Conservation (phyloP, 2,113 vertebrate species). For the Pachyramphus minor region DNA sequence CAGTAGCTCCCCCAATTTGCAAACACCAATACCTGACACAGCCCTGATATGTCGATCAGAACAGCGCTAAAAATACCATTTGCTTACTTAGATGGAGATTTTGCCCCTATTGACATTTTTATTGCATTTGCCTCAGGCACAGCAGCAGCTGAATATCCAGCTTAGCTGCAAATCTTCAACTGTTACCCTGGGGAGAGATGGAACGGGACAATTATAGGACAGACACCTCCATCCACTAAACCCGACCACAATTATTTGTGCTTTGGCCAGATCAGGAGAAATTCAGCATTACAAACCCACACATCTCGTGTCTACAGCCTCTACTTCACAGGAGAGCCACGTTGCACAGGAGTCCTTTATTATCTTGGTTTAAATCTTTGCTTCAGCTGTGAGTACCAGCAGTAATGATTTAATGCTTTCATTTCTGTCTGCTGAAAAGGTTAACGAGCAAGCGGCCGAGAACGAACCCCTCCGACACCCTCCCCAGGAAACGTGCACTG, state of each 20-base stretch:
- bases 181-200: neutral
- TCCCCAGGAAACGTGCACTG: neutral
- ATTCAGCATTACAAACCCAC: neutral
- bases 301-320: neutral
- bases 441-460: neutral
- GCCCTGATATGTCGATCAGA: neutral
- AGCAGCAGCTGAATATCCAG: neutral
- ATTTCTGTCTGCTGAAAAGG: neutral
- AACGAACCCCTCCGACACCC: neutral
- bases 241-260: neutral
- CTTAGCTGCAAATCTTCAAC: neutral
- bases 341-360: neutral
- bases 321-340: neutral
- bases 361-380: neutral
- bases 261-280: neutral
- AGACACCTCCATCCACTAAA: neutral
- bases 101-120: neutral
- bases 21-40: neutral
- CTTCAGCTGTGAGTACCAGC: neutral
- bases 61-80: neutral
- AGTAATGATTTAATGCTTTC: slow-evolving; percentile 5
- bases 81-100: neutral
- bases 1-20: rapidly evolving
- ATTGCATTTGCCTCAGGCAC: neutral
- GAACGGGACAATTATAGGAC: neutral